Base-by-base conservation (phyloP, 2,888 invertebrate species). In the Tryphoninae sp. region DNA sequence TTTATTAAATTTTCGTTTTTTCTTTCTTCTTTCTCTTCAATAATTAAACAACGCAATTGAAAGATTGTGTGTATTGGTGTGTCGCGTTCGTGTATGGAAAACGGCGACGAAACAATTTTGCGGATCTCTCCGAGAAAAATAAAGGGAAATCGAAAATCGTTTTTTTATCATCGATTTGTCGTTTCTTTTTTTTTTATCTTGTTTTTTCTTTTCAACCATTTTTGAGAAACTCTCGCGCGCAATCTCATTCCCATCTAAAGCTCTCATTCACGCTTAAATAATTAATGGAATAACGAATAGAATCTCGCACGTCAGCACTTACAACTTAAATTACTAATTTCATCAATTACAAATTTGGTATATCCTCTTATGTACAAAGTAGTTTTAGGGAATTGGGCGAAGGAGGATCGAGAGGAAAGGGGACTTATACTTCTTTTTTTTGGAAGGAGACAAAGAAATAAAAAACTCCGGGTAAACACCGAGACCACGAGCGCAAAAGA, bases 261-360 rank as follows among this genome's bases (percentile, higher is more conserved):
- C 40, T 49, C 68, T 81, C 76, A 79, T 59, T 72, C 62, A 82
- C 78, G 55, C 83, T 77, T 83, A 83, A 79, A 82, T 85, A 83
- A 33, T 71, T 75, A 86, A 85, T 84, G 82, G 81, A 81, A 86
- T 84, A 84, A 87, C 86, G 83, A 86, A 84, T 33, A 33, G 85
- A 69, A 86, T 82, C 81, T 83, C 80, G 81, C 83, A 33, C 77
- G 81, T 79, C 76, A 68, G 67, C 79, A 68, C 68, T 83, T 76
- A 84, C 73, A 83, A 87, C 78, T 83, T 84, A 85, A 85, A 85
- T 83, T 83, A 85, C 82, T 84, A 84, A 83, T 85, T 83, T 84
- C 55, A 58, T 84, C 69, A 69, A 74, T 85, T 83, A 86, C 81
- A 86, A 87, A 87, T 87, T 89, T 89, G 89, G 89, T 88, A 88